These are phyloP conservation scores for Carabus problematicus DNA, from an alignment of 2,888 invertebrate genomes.

Conservation along the genomic window DNA sequence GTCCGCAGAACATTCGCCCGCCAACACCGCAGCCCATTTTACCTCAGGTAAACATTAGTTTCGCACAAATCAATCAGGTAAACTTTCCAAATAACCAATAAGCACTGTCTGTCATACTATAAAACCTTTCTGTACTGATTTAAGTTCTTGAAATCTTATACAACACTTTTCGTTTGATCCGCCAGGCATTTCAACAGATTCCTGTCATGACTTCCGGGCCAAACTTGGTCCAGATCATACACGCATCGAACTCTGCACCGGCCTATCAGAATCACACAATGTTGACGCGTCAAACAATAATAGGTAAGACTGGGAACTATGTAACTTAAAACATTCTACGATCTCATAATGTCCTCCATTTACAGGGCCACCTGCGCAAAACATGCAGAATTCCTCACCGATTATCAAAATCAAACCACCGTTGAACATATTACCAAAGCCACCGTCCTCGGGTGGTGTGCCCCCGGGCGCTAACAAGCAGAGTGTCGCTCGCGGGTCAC, in stretches of 20 bases:
- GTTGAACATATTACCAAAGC: constrained; percentile 59
- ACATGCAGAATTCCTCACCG: constrained; percentile 50
- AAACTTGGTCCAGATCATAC: constrained; percentile 43
- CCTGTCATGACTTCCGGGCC: constrained; percentile 43
- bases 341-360: no score
- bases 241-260: constrained; percentile 38
- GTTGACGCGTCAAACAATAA: constrained; percentile 38
- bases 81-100: no score
- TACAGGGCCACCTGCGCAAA: constrained; percentile 39
- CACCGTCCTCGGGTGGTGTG: constrained; percentile 56
- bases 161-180: constrained; percentile 14
- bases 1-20: constrained; percentile 56
- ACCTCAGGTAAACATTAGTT: constrained; percentile 49
- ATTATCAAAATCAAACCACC: constrained; percentile 60
- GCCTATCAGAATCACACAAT: constrained; percentile 37
- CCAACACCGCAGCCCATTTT: constrained; percentile 58
- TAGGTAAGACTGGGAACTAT: constrained; percentile 17
- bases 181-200: constrained; percentile 43
- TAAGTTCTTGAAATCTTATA: no score
- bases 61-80: no score
- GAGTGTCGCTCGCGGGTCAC: constrained; percentile 55
- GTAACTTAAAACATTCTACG: neutral
- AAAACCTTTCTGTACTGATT: no score
- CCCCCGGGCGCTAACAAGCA: constrained; percentile 55
- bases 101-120: no score